Base-by-base conservation (phyloP, 92 coral and sea anemone species). In the Bergia puertoricense region DNA sequence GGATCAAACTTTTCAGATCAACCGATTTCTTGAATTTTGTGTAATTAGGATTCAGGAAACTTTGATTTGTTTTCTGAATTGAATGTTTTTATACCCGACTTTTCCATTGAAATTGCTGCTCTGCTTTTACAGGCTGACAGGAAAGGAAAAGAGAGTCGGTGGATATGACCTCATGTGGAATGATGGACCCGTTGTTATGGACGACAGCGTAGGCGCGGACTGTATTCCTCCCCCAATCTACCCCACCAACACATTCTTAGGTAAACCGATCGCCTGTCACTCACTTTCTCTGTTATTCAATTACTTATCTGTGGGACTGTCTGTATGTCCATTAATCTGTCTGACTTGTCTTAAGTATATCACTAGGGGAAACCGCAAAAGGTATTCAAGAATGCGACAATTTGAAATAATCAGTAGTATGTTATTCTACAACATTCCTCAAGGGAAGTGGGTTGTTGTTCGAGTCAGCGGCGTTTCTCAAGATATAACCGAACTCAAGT, bases 111-210 rank as follows among this genome's bases (percentile, higher is more conserved):
- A 7, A 46, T 46, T 5, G 51, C 13, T 20, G 15, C 46, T 48
- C 11, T 69, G 15, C 44, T 54, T 74, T 54, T 50, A 36, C 71
- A 95, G 98, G 86, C 77, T 97, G 80, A 94, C 98, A 36, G 99
- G 99, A 11, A 91, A 95, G 43, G 99, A 97, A 92, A 97, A 97
- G 85, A 93, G 99, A 71, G 99, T 95, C 20, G 99, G 99, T 69
- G 98, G 98, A 11, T 97, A 95, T 85, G 99, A 97, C 91, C 89
- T 97, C 88, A 94, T 97, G 91, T 97, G 99, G 99, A 96, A 97
- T 88, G 99, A 97, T 77, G 98, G 98, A 5, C 99, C 99, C 10
- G 98, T 97, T 30, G 91, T 91, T 66, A 96, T 94, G 93, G 98
- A 97, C 71, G 99, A 97, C 84, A 81, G 95, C 48, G 93, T 92